Evolutionary conservation across 2,888 invertebrate genomes (phyloP).

Genomic region (Hypena proboscidalis): DNA sequence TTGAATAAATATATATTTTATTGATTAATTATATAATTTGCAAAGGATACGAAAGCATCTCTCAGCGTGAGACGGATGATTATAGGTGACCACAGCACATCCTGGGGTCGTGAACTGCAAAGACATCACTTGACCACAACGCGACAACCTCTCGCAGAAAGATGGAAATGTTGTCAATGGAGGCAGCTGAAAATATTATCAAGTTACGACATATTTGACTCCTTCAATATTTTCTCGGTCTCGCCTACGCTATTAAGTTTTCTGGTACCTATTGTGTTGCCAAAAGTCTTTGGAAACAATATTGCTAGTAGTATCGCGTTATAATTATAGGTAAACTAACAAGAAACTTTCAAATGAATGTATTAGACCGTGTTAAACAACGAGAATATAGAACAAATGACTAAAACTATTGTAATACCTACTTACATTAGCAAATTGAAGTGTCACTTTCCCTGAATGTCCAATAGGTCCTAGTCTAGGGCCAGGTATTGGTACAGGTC

Average conservation of each 20-base stretch:
- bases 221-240: no score
- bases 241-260: no score
- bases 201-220: no score
- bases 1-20: no score
- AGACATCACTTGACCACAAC: constrained; percentile 62
- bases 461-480: not conserved
- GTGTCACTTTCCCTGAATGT: constrained; percentile 30
- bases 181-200: constrained; percentile 60
- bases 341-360: no score
- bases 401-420: no score
- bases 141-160: constrained; percentile 59
- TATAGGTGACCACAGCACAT: constrained; percentile 61
- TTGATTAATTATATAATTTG: not conserved
- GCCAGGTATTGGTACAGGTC: not conserved
- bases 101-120: constrained; percentile 65
- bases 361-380: no score
- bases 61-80: constrained; percentile 55
- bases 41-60: constrained; percentile 74
- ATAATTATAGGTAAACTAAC: no score
- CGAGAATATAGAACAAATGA: no score
- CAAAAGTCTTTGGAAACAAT: no score
- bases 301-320: no score
- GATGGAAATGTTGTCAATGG: constrained; percentile 59
- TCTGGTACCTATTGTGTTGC: no score
- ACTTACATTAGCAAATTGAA: constrained; percentile 58